These are phyloP conservation scores for Barbus barbus DNA, from an alignment of 2,113 vertebrate species.

Conservation along the genomic window DNA sequence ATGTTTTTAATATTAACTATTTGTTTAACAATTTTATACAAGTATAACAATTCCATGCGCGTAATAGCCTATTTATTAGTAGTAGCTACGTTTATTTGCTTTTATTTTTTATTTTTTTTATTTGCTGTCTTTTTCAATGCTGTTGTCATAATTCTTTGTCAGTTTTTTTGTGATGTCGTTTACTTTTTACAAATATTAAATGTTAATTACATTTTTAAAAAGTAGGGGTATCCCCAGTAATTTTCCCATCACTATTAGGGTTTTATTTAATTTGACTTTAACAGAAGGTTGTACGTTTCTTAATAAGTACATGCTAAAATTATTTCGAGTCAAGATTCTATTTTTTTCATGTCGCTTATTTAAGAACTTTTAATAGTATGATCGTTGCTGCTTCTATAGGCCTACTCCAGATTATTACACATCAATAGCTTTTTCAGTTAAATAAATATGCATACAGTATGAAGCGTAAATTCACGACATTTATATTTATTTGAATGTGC, in stretches of 20 bases:
- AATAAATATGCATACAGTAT: background rate
- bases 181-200: background rate
- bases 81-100: background rate
- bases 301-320: background rate
- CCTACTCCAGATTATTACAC: background rate
- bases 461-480: background rate
- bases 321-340: background rate
- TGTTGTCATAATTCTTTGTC: background rate
- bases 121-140: background rate
- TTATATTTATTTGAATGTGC: background rate
- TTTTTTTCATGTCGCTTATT: background rate
- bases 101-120: background rate
- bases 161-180: background rate
- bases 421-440: background rate
- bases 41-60: background rate
- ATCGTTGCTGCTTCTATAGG: background rate
- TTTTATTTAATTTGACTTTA: background rate
- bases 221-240: background rate
- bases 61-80: background rate
- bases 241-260: background rate
- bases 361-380: background rate
- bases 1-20: background rate
- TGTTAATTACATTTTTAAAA: background rate
- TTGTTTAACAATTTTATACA: background rate
- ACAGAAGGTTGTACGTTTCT: background rate